Conservation (phyloP, 2,888 invertebrate genomes). For the Apoda limacodes region DNA sequence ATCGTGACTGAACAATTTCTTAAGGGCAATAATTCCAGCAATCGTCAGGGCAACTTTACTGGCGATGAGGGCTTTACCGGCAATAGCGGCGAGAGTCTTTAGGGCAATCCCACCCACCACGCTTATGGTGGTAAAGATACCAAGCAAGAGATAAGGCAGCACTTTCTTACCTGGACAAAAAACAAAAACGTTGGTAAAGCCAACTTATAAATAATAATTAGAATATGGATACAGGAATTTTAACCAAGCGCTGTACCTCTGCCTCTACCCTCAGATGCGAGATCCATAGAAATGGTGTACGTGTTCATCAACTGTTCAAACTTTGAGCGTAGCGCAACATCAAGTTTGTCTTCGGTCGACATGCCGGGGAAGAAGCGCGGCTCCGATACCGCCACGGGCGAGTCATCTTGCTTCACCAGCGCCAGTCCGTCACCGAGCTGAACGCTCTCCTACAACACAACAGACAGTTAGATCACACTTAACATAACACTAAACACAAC, state of each 20-base stretch:
- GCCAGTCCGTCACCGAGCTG: conserved; percentile 72
- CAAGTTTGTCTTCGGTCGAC: conserved; percentile 67
- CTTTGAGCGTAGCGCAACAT: conserved; percentile 60
- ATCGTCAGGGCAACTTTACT: conserved; percentile 80
- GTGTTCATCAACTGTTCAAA: conserved; percentile 73
- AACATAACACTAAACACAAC: conserved; percentile 12
- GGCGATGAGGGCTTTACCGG: conserved; percentile 78
- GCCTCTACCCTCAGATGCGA: conserved; percentile 64
- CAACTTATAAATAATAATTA: conserved; percentile 3
- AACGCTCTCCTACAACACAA: conserved; percentile 65
- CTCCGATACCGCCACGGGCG: conserved; percentile 64
- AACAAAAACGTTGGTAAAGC: conserved; percentile 14
- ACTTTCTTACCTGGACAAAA: conserved; percentile 61
- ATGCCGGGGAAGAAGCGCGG: conserved; percentile 68
- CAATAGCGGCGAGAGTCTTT: conserved; percentile 77
- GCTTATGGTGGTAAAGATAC: conserved; percentile 73
- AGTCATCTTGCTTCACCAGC: conserved; percentile 69
- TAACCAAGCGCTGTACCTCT: conserved; percentile 35
- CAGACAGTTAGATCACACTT: conserved; percentile 31
- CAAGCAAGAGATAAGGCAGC: conserved; percentile 70
- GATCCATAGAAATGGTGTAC: conserved; percentile 74
- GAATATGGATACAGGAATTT: neutral
- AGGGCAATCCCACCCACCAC: conserved; percentile 77
- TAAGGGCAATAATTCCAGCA: conserved; percentile 77
- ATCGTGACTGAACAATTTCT: conserved; percentile 78